These are phyloP conservation scores for Lasioglossum pauxillum DNA, from an alignment of 2,888 invertebrate species.

Conservation along the genomic window DNA sequence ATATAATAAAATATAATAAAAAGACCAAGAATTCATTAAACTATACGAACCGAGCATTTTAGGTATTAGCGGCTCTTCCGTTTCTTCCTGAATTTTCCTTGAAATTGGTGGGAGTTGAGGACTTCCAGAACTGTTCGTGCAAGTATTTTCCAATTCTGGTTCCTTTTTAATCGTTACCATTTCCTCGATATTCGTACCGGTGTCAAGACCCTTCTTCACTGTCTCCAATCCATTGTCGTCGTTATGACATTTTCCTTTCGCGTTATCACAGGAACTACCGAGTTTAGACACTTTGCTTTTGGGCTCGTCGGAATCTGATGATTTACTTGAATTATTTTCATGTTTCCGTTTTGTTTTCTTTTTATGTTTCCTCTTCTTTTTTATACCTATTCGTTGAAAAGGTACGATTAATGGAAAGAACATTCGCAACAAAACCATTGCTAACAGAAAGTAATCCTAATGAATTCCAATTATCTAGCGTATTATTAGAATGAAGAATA, in stretches of 20 bases:
- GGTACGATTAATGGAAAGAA: background rate
- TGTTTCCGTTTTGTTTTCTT: conserved; percentile 81
- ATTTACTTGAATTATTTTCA: conserved; percentile 73
- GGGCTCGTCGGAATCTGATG: conserved; percentile 71
- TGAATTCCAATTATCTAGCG: background rate
- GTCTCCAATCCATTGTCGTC: conserved; percentile 17
- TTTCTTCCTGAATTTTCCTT: conserved; percentile 85
- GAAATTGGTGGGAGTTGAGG: conserved; percentile 78
- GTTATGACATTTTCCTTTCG: conserved; percentile 29
- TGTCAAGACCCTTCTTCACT: background rate
- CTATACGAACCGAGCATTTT: conserved; percentile 77
- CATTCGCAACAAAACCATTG: conserved; percentile 61
- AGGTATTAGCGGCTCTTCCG: conserved; percentile 78
- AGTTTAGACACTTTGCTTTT: conserved; percentile 64
- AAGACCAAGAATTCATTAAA: background rate
- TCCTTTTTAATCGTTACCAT: conserved; percentile 26
- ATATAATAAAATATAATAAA: background rate
- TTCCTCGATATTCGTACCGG: conserved; percentile 25
- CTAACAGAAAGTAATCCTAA: conserved; percentile 42
- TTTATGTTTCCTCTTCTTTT: conserved; percentile 81
- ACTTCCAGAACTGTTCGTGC: conserved; percentile 59
- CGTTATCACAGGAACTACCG: background rate
- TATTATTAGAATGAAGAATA: background rate
- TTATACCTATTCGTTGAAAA: conserved; percentile 63
- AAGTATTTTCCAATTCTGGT: background rate